phyloP scores from a whole-genome alignment of 1,140 invertebrate genomes.

The Meloidogyne floridensis region DNA sequence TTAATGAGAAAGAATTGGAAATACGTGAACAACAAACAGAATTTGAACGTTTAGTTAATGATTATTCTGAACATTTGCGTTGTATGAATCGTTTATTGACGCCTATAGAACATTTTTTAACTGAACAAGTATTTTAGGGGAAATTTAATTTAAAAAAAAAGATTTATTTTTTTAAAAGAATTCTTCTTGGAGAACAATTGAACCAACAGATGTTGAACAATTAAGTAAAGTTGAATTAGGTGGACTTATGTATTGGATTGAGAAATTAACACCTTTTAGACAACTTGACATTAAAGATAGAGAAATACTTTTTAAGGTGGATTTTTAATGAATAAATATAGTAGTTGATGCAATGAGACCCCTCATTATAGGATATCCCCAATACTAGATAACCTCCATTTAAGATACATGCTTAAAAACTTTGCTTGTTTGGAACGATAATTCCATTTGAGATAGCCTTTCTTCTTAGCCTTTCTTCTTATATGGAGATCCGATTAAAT shows the following conservation, averaged over 20 bases:
- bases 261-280: conserved; percentile 28
- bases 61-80: conserved; percentile 19
- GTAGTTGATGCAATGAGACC: too few species aligned
- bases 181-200: conserved; percentile 1
- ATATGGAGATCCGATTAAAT: too few species aligned
- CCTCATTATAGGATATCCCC: too few species aligned
- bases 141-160: not conserved
- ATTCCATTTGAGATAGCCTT: too few species aligned
- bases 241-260: conserved; percentile 39
- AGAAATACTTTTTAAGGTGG: conserved; percentile 27
- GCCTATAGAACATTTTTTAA: conserved; percentile 29
- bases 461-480: too few species aligned
- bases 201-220: conserved; percentile 29
- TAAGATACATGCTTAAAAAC: too few species aligned
- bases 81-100: conserved; percentile 21
- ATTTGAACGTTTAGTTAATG: not conserved
- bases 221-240: conserved; percentile 30
- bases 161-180: not conserved
- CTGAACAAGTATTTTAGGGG: not conserved
- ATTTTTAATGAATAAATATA: not conserved
- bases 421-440: too few species aligned
- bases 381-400: too few species aligned
- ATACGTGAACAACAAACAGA: not conserved
- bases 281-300: conserved; percentile 26
- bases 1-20: not conserved